Conservation (phyloP, 2,797 vertebrate genomes). For the Eulemur coronatus region DNA sequence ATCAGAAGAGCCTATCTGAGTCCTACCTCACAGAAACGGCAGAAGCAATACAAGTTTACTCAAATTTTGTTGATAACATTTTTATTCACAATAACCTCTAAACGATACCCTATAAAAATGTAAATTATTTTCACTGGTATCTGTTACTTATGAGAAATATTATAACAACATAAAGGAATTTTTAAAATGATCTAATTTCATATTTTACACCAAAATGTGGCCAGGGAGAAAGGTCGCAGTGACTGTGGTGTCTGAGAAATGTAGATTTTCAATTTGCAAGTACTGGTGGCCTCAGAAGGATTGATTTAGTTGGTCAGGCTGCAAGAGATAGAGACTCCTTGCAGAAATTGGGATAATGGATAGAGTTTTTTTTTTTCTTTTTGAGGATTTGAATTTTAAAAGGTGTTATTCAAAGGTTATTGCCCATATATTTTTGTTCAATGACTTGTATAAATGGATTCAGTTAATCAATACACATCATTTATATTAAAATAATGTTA, state of each 20-base stretch:
- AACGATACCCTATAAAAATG: constrained; percentile 48
- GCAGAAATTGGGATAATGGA: neutral
- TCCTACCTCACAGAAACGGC: neutral
- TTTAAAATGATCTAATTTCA: constrained; percentile 47
- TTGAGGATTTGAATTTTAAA: constrained; percentile 39
- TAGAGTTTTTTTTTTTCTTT: neutral
- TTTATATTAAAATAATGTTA: constrained; percentile 45
- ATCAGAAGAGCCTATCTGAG: neutral
- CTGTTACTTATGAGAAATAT: constrained; percentile 22
- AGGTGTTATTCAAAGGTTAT: neutral
- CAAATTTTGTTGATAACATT: constrained; percentile 22
- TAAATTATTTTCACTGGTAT: constrained; percentile 40
- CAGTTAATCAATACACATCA: constrained; percentile 20
- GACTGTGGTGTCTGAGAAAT: neutral
- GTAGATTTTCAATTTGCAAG: neutral
- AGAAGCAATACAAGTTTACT: constrained; percentile 14
- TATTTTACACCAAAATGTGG: constrained; percentile 14
- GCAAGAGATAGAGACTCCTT: neutral
- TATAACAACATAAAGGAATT: constrained; percentile 4
- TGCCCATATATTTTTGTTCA: neutral
- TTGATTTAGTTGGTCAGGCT: neutral
- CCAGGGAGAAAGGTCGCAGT: neutral
- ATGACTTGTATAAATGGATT: constrained; percentile 3
- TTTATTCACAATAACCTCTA: constrained; percentile 20
- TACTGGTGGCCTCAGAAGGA: neutral